A percentile compares a stretch with the other conserved stretches of the same genome.
These are phyloP conservation scores for Mesorhabditis belari DNA, from an alignment of 2,888 invertebrate genomes.

Conservation along the genomic window DNA sequence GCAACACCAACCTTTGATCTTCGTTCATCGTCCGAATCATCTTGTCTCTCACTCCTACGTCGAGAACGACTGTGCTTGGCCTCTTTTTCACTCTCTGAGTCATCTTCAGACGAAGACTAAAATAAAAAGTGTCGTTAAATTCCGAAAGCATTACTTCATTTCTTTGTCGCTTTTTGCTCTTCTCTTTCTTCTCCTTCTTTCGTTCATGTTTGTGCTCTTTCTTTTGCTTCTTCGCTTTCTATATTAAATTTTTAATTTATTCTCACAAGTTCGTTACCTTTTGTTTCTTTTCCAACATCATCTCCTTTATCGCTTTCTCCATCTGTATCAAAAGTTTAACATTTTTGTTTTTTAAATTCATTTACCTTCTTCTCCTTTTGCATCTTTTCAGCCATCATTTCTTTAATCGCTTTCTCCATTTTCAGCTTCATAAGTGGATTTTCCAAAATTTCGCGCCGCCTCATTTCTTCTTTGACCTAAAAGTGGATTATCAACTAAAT, in stretches of 20 bases:
- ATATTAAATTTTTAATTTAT: background rate
- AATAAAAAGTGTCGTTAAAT: no score
- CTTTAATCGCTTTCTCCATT: conserved; percentile 32
- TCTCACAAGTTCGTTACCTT: conserved; percentile 4
- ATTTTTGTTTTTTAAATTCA: conserved; percentile 3
- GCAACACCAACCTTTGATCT: no score
- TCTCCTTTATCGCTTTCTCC: no score
- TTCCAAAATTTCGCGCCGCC: conserved; percentile 34
- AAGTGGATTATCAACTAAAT: background rate
- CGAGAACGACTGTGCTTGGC: no score
- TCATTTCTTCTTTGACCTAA: conserved; percentile 37
- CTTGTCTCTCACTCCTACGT: no score
- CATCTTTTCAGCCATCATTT: conserved; percentile 19
- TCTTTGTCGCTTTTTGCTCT: no score
- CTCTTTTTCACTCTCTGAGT: no score
- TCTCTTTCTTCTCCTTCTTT: no score
- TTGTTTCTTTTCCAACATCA: conserved; percentile 1
- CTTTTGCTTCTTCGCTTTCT: background rate
- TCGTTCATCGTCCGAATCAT: no score
- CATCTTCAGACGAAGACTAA: no score
- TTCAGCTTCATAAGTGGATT: conserved; percentile 43
- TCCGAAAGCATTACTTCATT: no score
- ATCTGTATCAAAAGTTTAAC: background rate
- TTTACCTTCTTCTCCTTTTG: conserved; percentile 6
- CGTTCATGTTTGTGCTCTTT: no score